Percentiles rank a stretch among this genome's conserved stretches.
Conservation (phyloP, 2,113 vertebrate species). For the Oreochromis spilurus region DNA sequence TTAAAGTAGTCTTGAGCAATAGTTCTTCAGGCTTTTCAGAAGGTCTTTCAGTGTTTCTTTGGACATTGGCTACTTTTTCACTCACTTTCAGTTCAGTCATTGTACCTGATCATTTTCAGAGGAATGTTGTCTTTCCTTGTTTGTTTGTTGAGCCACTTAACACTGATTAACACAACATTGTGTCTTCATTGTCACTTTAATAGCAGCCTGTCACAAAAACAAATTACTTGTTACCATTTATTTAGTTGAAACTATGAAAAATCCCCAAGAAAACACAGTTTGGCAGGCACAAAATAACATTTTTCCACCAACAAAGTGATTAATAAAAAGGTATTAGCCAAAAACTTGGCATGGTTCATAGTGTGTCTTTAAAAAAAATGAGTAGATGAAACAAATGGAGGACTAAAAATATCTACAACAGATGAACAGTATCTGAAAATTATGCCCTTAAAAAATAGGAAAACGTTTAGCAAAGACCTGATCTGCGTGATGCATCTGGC, state of each 20-base stretch:
- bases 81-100: background rate
- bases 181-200: background rate
- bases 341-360: accelerated
- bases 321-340: background rate
- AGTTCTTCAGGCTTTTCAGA: background rate
- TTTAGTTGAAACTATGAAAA: background rate
- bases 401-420: background rate
- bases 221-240: background rate
- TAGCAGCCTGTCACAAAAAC: background rate
- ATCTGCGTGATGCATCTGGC: background rate
- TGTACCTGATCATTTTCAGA: background rate
- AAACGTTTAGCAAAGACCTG: background rate
- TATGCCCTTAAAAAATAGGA: background rate
- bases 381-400: background rate
- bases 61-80: background rate
- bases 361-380: accelerated
- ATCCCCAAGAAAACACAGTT: background rate
- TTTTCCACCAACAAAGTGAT: background rate
- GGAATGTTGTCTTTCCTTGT: background rate
- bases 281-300: background rate
- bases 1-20: background rate
- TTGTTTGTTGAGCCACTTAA: background rate
- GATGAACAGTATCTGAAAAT: background rate
- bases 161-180: background rate
- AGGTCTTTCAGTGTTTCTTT: background rate